Evolutionary conservation across 2,888 invertebrate species (phyloP), one percentile per base, ranked within the genome.

Genomic region (Eubasilissa splendida): DNA sequence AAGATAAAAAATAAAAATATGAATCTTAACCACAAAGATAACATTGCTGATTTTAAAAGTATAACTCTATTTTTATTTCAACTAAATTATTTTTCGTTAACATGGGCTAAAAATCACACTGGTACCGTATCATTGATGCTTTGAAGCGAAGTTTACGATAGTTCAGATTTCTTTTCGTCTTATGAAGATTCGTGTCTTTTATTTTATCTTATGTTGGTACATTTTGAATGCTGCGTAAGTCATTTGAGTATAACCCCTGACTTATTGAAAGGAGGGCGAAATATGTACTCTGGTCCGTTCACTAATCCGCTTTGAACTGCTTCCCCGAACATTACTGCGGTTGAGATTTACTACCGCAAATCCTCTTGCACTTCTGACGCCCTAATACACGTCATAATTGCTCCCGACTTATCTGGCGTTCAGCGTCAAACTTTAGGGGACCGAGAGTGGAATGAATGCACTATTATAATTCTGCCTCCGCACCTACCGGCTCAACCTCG

Each of bases 291-390:
- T 33, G 7, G 31, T 65, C 65, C 65, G 33, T 33, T 65, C 65
- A 33, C 42, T 31, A 65, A 65, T 65, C 65, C 11, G 31, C 53
- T 73, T 54, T 73, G 22, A 56, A 73, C 54, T 70, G 53, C 22
- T 70, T 70, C 31, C 70, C 52, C n/a, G 53, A 53, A 22, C 52
- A 52, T 70, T 54, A 31, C 71, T 73, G 56, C 70, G 31, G 56
- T 31, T 53, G 54, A 54, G 71, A 71, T 71, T 71, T 71, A 53
- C 71, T 53, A 71, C 71, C 71, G 71, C 74, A 58, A 76, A 76
- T 63, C 76, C 76, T 76, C 76, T 53, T 63, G 52, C 63, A 63
- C 52, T 76, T 33, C 60, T 76, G 76, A 76, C 76, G 22, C 76
- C 76, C 63, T 76, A 76, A 63, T 76, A 76, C 76, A 50, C 53